Evolutionary conservation across 2,888 invertebrate genomes (phyloP), one percentile per base, ranked within the genome.

Genomic region (Blastobasis lacticolella): DNA sequence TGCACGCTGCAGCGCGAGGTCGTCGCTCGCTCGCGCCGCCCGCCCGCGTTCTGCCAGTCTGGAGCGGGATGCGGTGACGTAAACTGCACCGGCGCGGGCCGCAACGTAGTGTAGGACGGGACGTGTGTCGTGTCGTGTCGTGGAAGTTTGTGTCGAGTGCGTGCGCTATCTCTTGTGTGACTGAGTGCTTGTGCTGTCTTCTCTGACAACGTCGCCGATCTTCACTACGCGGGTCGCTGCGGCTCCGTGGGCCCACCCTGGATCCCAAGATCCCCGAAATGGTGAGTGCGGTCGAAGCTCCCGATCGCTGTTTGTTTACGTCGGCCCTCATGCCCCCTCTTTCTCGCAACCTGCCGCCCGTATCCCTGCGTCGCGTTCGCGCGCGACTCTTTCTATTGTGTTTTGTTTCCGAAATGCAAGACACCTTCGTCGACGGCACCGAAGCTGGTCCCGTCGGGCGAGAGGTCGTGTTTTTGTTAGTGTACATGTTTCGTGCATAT

Each of bases 1-100:
- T 84, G 83, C 84, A 83, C 82, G 82, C 77, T 84, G 87, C 85
- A 84, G 81, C 84, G 80, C 83, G 85, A 85, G 86, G 85, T 85
- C 86, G 86, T 84, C 86, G 85, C 74, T 84, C 85, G 83, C 82
- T 72, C 77, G 77, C 80, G 71, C 61, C 61, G 67, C 38, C 48
- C 37, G 10, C 44, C 59, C 67, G 69, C 73, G 74, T 60, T 66
- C 68, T 58, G 82, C 74, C 85, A 88, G 87, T 87, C 85, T 82
- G 86, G 86, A 87, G 85, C 87, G 87, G 87, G 87, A 88, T 88
- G 87, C 87, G 87, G 88, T 87, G 88, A 86, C 87, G 88, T 86
- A 84, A 80, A 81, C 81, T 87, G 88, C 88, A 88, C 77, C 83
- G 87, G 86, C 86, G 78, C 73, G 78, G 78, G 84, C 87, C 86